These are phyloP conservation scores for Pampusana beccarii DNA, from an alignment of 2,113 vertebrate genomes.

Conservation along the genomic window DNA sequence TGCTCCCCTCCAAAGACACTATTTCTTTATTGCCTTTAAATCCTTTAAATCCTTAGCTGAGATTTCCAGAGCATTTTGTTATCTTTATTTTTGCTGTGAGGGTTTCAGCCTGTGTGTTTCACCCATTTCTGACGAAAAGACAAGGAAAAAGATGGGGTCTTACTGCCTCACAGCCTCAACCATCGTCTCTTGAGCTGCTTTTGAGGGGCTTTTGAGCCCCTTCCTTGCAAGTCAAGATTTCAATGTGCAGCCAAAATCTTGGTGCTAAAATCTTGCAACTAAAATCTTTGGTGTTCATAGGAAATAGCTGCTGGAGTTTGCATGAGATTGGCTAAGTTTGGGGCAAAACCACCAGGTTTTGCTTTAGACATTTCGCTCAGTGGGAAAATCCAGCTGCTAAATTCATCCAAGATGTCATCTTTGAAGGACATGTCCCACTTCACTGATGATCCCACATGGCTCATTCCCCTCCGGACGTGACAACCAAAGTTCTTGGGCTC, in stretches of 20 bases:
- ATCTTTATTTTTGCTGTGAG: not conserved
- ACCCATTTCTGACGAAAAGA: not conserved
- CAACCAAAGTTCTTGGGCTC: not conserved
- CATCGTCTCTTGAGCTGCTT: fast-evolving
- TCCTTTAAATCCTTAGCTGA: not conserved
- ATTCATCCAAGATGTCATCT: not conserved
- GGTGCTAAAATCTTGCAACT: not conserved
- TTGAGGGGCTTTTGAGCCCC: not conserved
- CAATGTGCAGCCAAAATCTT: not conserved
- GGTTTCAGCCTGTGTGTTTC: not conserved
- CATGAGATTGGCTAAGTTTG: not conserved
- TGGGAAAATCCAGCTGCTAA: not conserved
- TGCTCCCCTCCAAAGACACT: not conserved
- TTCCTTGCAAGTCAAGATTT: not conserved
- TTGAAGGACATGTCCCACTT: not conserved
- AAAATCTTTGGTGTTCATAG: not conserved
- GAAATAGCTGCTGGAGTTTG: not conserved
- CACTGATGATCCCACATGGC: fast-evolving
- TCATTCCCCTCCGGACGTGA: not conserved
- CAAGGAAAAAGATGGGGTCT: not conserved
- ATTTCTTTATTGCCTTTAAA: not conserved
- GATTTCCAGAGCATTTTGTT: not conserved
- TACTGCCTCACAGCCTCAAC: not conserved
- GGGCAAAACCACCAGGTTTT: not conserved
- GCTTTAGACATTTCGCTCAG: not conserved